These are phyloP conservation scores for Onchidella celtica DNA, from an alignment of 2,888 invertebrate species.

Conservation along the genomic window DNA sequence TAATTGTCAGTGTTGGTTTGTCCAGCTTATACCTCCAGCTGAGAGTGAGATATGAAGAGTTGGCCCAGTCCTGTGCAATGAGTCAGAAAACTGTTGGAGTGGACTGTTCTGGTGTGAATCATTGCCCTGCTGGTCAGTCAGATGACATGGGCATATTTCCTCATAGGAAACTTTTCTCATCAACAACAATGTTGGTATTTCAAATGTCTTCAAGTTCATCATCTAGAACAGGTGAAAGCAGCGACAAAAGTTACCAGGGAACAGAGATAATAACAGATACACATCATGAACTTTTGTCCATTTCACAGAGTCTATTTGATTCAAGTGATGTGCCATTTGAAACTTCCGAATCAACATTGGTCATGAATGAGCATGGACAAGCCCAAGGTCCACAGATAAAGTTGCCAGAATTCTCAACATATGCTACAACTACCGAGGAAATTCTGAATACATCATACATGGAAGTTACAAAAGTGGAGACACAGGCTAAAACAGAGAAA, in stretches of 20 bases:
- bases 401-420: neutral
- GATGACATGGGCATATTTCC: too few species aligned
- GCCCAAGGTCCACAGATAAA: neutral
- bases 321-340: neutral
- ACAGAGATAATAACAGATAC: too few species aligned
- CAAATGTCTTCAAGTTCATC: too few species aligned
- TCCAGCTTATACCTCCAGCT: conserved; percentile 21
- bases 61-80: neutral
- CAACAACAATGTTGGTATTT: too few species aligned
- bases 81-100: neutral
- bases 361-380: conserved; percentile 24
- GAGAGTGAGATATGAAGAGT: neutral
- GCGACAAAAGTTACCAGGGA: too few species aligned
- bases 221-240: too few species aligned
- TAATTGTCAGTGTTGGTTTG: conserved; percentile 12
- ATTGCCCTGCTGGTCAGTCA: neutral
- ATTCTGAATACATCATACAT: neutral
- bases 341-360: neutral
- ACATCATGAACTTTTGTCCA: too few species aligned
- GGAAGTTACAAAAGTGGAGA: conserved; percentile 10
- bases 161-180: too few species aligned
- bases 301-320: conserved; percentile 12
- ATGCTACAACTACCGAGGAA: neutral
- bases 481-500: too few species aligned
- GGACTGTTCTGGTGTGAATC: neutral